These are phyloP conservation scores for Halocaridina rubra DNA, from an alignment of 2,888 invertebrate genomes.

Conservation along the genomic window DNA sequence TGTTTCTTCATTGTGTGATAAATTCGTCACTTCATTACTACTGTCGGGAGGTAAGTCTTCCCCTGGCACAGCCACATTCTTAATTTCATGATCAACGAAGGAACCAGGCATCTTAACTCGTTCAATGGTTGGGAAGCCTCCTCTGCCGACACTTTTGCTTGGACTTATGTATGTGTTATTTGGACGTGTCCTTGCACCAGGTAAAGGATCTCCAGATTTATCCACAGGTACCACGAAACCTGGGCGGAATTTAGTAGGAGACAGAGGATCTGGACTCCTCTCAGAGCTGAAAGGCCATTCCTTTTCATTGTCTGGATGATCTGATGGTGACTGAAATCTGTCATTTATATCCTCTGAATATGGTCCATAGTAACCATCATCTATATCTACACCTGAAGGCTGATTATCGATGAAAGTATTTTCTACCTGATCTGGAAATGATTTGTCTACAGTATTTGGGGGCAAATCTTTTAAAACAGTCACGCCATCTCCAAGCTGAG, in stretches of 20 bases:
- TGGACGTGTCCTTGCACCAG: not conserved
- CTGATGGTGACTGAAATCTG: not conserved
- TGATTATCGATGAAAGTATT: not conserved
- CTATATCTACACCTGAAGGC: not conserved
- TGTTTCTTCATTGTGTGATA: not conserved
- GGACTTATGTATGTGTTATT: slow-evolving; percentile 38
- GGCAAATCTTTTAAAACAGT: slow-evolving; percentile 8
- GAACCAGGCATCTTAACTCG: slow-evolving; percentile 28
- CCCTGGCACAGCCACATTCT: slow-evolving; percentile 1
- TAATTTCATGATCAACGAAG: too few species aligned
- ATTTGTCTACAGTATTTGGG: not conserved
- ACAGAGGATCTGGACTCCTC: not conserved
- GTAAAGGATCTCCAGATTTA: not conserved
- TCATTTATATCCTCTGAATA: not conserved
- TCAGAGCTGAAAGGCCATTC: not conserved
- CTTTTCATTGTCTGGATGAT: not conserved
- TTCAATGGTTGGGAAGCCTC: slow-evolving; percentile 37
- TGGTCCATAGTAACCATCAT: not conserved
- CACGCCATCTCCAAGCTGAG: slow-evolving; percentile 10
- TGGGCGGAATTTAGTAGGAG: not conserved
- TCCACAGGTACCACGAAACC: slow-evolving; percentile 27
- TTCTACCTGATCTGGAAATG: not conserved
- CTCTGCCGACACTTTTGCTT: slow-evolving; percentile 36
- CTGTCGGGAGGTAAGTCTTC: not conserved
- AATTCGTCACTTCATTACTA: not conserved